phyloP scores from a whole-genome alignment of 2,113 vertebrate genomes.

The Atractosteus spatula region DNA sequence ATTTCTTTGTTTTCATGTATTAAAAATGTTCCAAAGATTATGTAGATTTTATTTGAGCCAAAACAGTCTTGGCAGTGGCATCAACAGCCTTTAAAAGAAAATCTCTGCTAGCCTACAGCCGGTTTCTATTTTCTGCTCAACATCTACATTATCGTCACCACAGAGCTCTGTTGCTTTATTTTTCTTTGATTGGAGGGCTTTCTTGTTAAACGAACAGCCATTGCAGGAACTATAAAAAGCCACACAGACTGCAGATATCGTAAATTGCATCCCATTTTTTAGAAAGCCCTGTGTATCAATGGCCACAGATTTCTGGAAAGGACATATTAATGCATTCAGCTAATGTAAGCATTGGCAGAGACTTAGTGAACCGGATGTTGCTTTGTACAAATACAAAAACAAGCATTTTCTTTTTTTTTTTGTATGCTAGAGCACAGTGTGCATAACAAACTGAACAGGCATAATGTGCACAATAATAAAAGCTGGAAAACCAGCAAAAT shows the following conservation, averaged over 20 bases:
- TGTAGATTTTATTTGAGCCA: constrained; percentile 23
- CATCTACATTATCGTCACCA: constrained; percentile 18
- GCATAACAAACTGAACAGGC: neutral
- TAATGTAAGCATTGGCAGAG: no score
- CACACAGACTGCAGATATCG: no score
- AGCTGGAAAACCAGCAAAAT: no score
- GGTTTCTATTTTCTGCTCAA: constrained; percentile 23
- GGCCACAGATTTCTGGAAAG: no score
- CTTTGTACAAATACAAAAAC: no score
- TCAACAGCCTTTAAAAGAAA: constrained; percentile 20
- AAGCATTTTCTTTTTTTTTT: neutral
- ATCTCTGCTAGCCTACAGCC: constrained; percentile 11
- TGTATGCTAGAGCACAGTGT: neutral
- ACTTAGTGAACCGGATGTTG: no score
- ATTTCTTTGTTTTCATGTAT: neutral
- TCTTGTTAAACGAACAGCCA: constrained; percentile 21
- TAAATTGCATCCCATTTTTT: no score
- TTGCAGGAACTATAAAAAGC: constrained; percentile 10
- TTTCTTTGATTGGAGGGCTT: constrained; percentile 23
- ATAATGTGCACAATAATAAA: no score
- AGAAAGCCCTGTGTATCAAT: no score
- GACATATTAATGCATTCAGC: no score
- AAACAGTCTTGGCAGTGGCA: constrained; percentile 24
- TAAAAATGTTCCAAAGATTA: constrained; percentile 17
- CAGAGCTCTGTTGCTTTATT: constrained; percentile 10